phyloP scores from a whole-genome alignment of 2,888 invertebrate genomes.

The Amiota communis region DNA sequence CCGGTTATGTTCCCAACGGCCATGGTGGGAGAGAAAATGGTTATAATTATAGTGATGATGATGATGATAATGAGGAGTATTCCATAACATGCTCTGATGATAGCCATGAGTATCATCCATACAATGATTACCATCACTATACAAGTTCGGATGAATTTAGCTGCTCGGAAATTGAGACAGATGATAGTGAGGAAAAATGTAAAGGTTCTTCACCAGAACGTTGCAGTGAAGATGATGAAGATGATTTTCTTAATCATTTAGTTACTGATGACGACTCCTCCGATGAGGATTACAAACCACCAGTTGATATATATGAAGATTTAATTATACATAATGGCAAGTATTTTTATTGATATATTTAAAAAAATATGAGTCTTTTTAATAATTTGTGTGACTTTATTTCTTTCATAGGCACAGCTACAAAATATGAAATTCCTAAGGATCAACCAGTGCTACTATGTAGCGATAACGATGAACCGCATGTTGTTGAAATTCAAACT shows the following conservation, averaged over 20 bases:
- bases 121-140: not conserved
- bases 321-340: conserved; percentile 56
- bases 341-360: not conserved
- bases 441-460: conserved; percentile 50
- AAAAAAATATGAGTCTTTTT: not conserved
- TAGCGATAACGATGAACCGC: conserved; percentile 52
- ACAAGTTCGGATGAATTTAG: conserved; percentile 16
- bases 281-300: conserved; percentile 46
- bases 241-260: too few relatives aligned
- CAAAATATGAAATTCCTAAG: conserved; percentile 49
- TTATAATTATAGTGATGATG: not conserved
- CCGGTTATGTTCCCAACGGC: not conserved
- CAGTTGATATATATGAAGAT: conserved; percentile 55
- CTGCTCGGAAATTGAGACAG: too few relatives aligned
- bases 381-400: not conserved
- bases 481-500: conserved; percentile 55
- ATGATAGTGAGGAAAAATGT: not conserved
- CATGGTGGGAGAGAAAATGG: not conserved
- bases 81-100: not conserved
- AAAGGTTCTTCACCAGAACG: conserved; percentile 4
- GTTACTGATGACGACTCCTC: not conserved
- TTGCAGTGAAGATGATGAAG: not conserved
- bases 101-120: too few relatives aligned
- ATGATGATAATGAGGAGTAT: not conserved
- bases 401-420: conserved; percentile 50